phyloP scores from a whole-genome alignment of 2,888 invertebrate species.

The Parthenolecanium corni region DNA sequence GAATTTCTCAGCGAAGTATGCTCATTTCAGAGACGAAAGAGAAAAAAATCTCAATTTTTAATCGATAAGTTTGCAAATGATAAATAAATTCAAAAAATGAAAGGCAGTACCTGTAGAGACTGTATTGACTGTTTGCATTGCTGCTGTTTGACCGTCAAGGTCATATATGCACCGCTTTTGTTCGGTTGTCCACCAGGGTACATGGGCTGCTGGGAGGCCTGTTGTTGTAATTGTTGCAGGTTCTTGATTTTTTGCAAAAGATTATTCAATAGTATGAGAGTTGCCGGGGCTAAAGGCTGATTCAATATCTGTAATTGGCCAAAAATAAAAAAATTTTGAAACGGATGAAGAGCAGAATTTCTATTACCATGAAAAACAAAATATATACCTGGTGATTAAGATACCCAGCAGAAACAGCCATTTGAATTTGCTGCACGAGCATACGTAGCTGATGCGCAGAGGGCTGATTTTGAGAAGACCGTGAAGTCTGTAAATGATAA shows the following conservation, averaged over 20 bases:
- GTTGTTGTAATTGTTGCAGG: slow-evolving; percentile 60
- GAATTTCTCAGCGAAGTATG: too few relatives aligned
- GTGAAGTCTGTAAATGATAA: slow-evolving; percentile 30
- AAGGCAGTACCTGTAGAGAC: slow-evolving; percentile 67
- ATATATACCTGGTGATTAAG: slow-evolving; percentile 61
- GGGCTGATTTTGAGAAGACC: slow-evolving; percentile 50
- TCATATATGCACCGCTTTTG: slow-evolving; percentile 37
- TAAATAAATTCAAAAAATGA: too few relatives aligned
- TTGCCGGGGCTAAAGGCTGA: slow-evolving; percentile 87
- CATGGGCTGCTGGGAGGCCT: slow-evolving; percentile 38
- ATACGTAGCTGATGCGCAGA: slow-evolving; percentile 77
- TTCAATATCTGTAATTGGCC: slow-evolving; percentile 60
- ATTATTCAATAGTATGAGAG: slow-evolving; percentile 80
- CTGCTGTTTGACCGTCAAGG: slow-evolving; percentile 55
- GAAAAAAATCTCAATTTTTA: too few relatives aligned
- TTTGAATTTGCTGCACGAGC: slow-evolving; percentile 85
- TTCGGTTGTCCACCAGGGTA: slow-evolving; percentile 41
- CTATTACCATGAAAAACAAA: background rate
- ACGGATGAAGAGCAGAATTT: too few relatives aligned
- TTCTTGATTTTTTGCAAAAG: slow-evolving; percentile 81
- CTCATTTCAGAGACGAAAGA: too few relatives aligned
- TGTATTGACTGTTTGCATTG: slow-evolving; percentile 89
- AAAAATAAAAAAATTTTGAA: too few relatives aligned
- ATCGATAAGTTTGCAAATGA: too few relatives aligned
- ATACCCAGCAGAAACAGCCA: slow-evolving; percentile 87